These are phyloP conservation scores for Coenonympha arcania DNA, from an alignment of 2,888 invertebrate genomes.

Conservation along the genomic window DNA sequence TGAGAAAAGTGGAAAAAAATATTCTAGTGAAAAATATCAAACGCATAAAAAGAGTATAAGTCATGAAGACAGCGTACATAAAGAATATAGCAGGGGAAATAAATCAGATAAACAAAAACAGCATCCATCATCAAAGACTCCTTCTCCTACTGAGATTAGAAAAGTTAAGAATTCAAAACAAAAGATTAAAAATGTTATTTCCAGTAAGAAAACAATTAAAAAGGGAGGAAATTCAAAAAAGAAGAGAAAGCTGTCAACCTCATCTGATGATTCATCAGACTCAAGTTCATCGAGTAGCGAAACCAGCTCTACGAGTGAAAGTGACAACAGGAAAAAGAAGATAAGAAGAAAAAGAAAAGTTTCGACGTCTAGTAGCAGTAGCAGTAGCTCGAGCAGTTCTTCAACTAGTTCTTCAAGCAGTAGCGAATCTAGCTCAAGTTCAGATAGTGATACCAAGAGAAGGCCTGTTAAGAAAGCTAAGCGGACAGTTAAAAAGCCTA, in stretches of 20 bases:
- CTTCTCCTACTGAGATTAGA: conserved; percentile 30
- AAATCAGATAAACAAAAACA: conserved; percentile 17
- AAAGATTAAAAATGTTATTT: conserved; percentile 27
- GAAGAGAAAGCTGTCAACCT: conserved; percentile 52
- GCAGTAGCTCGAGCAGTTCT: conserved; percentile 45
- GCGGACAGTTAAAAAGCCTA: conserved; percentile 40
- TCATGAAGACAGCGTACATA: conserved; percentile 13
- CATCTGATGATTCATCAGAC: conserved; percentile 51
- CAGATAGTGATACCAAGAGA: conserved; percentile 48
- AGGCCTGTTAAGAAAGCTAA: conserved; percentile 37
- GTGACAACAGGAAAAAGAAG: conserved; percentile 45
- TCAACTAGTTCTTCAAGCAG: conserved; percentile 51
- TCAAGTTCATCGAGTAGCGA: conserved; percentile 54
- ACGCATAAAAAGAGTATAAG: conserved; percentile 12
- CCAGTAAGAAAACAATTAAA: conserved; percentile 26
- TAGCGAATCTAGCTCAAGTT: conserved; percentile 49
- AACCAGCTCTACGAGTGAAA: conserved; percentile 56
- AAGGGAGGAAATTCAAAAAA: conserved; percentile 25
- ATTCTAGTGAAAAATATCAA: conserved; percentile 15
- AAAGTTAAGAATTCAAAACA: conserved; percentile 28
- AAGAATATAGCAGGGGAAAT: conserved; percentile 18
- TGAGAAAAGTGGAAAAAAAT: conserved; percentile 12
- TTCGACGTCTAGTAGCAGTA: conserved; percentile 53
- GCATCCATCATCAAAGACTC: conserved; percentile 28
- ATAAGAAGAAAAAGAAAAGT: conserved; percentile 42